Evolutionary conservation across 1,140 invertebrate genomes (phyloP).

Genomic region (Diuraphis noxia): DNA sequence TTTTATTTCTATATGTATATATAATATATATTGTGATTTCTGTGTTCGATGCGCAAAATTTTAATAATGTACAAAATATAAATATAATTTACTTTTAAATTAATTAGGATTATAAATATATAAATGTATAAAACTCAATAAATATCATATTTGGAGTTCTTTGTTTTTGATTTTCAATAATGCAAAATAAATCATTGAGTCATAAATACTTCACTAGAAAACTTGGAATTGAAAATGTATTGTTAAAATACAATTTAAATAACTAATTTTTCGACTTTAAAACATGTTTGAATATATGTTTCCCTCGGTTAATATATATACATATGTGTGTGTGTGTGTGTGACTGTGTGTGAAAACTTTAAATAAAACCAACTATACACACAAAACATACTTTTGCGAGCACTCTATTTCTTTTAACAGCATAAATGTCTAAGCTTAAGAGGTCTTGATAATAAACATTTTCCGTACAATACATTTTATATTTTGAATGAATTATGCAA

Average conservation of each 20-base stretch:
- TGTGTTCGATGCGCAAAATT: not conserved
- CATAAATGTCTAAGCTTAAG: slow-evolving; percentile 12
- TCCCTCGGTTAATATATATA: not conserved
- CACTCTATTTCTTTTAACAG: not conserved
- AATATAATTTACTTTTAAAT: not conserved
- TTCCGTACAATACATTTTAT: slow-evolving; percentile 1
- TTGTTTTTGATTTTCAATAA: too few relatives aligned
- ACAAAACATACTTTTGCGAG: not conserved
- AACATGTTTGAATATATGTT: not conserved
- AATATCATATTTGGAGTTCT: not conserved
- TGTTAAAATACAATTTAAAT: not conserved
- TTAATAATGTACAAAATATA: not conserved
- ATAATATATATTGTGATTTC: not conserved
- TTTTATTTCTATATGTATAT: not conserved
- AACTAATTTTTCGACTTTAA: not conserved
- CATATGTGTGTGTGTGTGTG: not conserved
- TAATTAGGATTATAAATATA: not conserved
- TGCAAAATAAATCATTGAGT: not conserved
- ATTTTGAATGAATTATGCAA: slow-evolving; percentile 23
- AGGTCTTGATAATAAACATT: slow-evolving; percentile 20
- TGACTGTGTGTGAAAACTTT: not conserved
- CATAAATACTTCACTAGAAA: not conserved
- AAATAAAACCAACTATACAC: not conserved
- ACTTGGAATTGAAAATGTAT: not conserved
- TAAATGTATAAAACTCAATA: too few relatives aligned